Evolutionary conservation across 2,113 vertebrate genomes (phyloP), one percentile per base, ranked within the genome.

Genomic region (Eleginops maclovinus): DNA sequence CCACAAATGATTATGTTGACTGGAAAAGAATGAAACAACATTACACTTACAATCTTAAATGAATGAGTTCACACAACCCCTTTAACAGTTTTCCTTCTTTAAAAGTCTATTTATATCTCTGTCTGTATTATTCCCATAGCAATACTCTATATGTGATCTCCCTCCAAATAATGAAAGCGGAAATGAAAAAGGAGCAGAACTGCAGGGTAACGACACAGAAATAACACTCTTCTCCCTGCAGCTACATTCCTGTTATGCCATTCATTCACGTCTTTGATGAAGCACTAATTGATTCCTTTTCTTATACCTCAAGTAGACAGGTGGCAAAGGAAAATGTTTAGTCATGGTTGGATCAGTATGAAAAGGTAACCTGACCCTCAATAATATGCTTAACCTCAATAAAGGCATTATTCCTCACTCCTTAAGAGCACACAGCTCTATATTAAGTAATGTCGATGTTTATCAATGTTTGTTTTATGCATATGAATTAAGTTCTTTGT

Each of bases 181-280:
- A 75, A 72, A 75, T 68, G 54, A 69, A 71, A 63, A 68, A 62
- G 63, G 9, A 78, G 62, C 65, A 58, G 75, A 77, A 66, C 46
- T 56, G 69, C 66, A 50, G 70, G 36, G 72, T 73, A 56, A 78
- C 78, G 67, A 83, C 51, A 76, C 49, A 55, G 62, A 62, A 88
- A 78, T 67, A 75, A 65, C 54, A 64, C 75, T 74, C 63, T 55
- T 68, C 59, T 75, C 65, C 69, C 76, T 21, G 49, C 77, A 77
- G 83, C 85, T 49, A 69, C 71, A 62, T 61, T 64, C 63, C 79
- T 78, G 73, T 76, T 70, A 47, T 79, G 44, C 70, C 49, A 51
- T 79, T 86, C 67, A 73, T 76, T 81, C 72, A 64, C 28, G 66
- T 61, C 56, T 81, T 68, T 81, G 72, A 87, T 82, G 70, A 86